These are phyloP conservation scores for Yoshiicerus persimilis DNA, from an alignment of 1,140 invertebrate genomes.

Conservation along the genomic window DNA sequence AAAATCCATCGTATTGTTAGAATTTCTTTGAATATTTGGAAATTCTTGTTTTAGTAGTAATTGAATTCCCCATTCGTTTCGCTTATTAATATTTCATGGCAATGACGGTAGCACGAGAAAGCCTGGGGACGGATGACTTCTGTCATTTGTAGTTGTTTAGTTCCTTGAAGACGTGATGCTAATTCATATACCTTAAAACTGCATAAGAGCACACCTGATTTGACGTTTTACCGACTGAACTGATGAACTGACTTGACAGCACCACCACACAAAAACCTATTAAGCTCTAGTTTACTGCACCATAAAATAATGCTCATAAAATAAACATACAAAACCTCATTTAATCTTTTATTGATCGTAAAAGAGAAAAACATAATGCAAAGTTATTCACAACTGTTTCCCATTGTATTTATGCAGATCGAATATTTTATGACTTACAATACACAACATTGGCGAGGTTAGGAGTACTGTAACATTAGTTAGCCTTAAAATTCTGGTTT, in stretches of 20 bases:
- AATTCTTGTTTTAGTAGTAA: background rate
- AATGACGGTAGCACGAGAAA: background rate
- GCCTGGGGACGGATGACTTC: background rate
- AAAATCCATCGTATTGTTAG: background rate
- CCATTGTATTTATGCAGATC: background rate
- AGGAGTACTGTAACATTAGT: background rate
- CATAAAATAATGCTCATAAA: background rate
- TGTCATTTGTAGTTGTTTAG: background rate
- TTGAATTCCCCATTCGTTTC: background rate
- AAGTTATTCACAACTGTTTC: background rate
- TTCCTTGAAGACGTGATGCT: background rate
- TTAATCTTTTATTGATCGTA: constrained; percentile 2
- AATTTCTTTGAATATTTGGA: background rate
- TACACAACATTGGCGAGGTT: background rate
- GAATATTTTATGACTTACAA: background rate
- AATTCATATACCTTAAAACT: background rate
- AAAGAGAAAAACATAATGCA: background rate
- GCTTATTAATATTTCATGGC: background rate
- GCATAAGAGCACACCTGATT: background rate
- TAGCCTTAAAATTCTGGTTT: too few species aligned
- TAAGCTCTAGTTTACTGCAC: background rate
- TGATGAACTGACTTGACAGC: background rate
- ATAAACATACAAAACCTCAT: background rate
- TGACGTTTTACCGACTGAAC: background rate
- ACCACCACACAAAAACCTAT: background rate